Conservation (phyloP, 2,113 vertebrate genomes). For the Anser cygnoides region DNA sequence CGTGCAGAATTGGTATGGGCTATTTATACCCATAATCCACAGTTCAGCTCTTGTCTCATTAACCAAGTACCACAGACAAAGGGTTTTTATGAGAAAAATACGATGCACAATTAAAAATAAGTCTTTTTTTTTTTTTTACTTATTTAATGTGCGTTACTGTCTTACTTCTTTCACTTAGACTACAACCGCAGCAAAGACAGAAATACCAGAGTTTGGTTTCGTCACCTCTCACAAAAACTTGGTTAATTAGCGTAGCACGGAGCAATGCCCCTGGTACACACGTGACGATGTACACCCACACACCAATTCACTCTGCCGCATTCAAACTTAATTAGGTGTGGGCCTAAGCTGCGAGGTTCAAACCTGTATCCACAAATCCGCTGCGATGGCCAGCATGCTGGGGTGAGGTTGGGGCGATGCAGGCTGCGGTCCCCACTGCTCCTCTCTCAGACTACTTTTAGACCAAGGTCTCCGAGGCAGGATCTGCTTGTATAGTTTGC, state of each 20-base stretch:
- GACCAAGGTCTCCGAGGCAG: neutral
- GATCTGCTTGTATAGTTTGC: neutral
- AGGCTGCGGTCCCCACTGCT: neutral
- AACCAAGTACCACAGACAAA: neutral
- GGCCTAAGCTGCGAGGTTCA: conserved; percentile 12
- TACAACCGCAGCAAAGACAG: conserved; percentile 1
- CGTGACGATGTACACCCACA: conserved; percentile 43
- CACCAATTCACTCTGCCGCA: conserved; percentile 18
- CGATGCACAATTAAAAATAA: neutral
- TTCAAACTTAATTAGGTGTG: conserved; percentile 56
- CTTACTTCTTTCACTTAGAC: conserved; percentile 27
- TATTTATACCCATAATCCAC: neutral
- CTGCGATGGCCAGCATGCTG: neutral
- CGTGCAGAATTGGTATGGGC: neutral
- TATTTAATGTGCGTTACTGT: neutral
- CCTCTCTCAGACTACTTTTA: neutral
- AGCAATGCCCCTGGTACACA: conserved; percentile 32
- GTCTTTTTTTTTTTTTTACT: neutral
- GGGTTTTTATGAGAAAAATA: neutral
- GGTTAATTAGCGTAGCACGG: conserved; percentile 43
- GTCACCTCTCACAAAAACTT: conserved; percentile 57
- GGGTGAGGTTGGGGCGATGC: neutral
- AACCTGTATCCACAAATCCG: neutral
- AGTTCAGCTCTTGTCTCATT: neutral
- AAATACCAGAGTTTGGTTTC: conserved; percentile 32